phyloP scores from a whole-genome alignment of 2,797 vertebrate species.

The Tauraco hartlaubi region DNA sequence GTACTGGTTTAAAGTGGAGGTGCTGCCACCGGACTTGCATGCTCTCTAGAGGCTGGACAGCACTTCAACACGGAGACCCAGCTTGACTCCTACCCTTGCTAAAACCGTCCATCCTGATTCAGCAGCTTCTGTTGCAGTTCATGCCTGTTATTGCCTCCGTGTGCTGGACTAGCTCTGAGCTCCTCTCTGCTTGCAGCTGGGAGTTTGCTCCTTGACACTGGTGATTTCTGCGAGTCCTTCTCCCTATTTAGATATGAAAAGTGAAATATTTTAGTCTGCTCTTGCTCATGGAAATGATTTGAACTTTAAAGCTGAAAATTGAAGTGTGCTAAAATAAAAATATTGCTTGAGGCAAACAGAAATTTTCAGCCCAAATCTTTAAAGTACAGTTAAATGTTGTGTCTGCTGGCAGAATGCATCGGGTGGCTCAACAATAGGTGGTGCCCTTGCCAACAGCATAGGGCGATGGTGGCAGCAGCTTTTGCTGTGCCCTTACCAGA shows the following conservation, averaged over 20 bases:
- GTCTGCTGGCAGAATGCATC: neutral
- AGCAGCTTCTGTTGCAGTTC: neutral
- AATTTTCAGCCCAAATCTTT: neutral
- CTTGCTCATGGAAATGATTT: neutral
- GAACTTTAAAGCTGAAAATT: neutral
- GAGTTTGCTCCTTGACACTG: neutral
- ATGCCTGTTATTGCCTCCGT: neutral
- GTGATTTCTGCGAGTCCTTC: neutral
- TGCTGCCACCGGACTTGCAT: neutral
- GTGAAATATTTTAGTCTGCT: neutral
- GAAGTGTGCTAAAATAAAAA: neutral
- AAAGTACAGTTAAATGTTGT: neutral
- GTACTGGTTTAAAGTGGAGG: neutral
- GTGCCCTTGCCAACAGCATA: slow-evolving; percentile 48
- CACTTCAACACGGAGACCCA: rapidly evolving
- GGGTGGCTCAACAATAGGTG: slow-evolving; percentile 30
- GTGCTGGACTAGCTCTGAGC: neutral
- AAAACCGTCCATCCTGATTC: neutral
- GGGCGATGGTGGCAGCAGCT: neutral
- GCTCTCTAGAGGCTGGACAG: neutral
- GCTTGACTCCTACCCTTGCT: neutral
- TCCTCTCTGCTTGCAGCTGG: neutral
- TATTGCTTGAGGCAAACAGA: neutral
- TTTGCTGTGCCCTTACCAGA: neutral
- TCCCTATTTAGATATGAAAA: neutral